Evolutionary conservation across 2,797 vertebrate genomes (phyloP), one percentile per base, ranked within the genome.

Genomic region (Xyrichtys novacula): DNA sequence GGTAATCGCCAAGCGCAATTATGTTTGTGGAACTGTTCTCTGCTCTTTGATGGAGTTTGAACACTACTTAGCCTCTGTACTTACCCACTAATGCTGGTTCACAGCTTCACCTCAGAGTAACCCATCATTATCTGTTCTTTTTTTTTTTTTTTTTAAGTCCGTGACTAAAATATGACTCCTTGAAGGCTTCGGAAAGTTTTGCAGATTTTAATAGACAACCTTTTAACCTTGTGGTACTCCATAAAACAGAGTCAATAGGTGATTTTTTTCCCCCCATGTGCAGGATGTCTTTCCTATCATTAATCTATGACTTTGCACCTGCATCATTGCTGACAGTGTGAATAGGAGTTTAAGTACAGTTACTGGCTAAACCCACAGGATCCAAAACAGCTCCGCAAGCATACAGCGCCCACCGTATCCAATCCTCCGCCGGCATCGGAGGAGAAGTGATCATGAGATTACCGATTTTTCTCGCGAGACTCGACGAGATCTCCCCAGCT

Each of bases 91-190:
- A 85, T 58, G 59, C 29, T 17, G 69, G 64, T 62, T 78, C 64
- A 70, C 25, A 49, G 69, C 54, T 57, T 78, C 80, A 70, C 76
- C 76, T 74, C 62, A 1, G 14, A 19, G 1, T 63, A 82, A 83
- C 83, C 82, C 76, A 42, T 89, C 23, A 87, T 88, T 89, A 82
- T 69, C 65, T 57, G 66, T 43, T 36, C 38, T 48, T 72, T 20
- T 59, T 66, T 75, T 81, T n/a, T n/a, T n/a, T n/a, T n/a, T n/a
- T n/a, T 65, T 75, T 81, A 53, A 68, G 76, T 85, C 80, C 63
- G 43, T 23, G 44, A 66, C 39, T 54, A 31, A 77, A 58, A 38
- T 70, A 57, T 78, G 68, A 40, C 49, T 53, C 70, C 73, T 72
- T 10, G 2, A 53, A 74, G 79, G 47, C 14, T 58, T 77, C 39